Percentiles rank a stretch among this genome's conserved stretches.
phyloP scores from a whole-genome alignment of 2,797 vertebrate genomes.

The Enteromius argenteus region DNA sequence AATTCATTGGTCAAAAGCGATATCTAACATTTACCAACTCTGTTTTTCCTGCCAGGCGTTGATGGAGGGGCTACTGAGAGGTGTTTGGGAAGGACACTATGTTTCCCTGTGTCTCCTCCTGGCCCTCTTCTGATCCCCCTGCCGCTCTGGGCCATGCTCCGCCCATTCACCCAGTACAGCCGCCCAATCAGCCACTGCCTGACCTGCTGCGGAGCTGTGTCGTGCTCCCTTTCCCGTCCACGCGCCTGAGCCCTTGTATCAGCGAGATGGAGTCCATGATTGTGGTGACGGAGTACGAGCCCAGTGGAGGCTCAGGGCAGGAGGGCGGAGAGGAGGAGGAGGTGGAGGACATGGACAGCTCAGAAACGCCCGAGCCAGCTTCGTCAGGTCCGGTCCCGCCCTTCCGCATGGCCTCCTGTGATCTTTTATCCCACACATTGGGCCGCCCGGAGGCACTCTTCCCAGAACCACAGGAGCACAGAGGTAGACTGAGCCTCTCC shows the following conservation, averaged over 20 bases:
- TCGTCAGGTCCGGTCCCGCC: conserved; percentile 58
- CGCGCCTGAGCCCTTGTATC: conserved; percentile 66
- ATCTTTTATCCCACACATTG: conserved; percentile 74
- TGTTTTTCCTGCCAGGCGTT: conserved; percentile 50
- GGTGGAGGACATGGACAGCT: conserved; percentile 82
- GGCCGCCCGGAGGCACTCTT: conserved; percentile 67
- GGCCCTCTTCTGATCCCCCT: conserved; percentile 74
- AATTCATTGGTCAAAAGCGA: not conserved
- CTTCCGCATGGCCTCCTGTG: conserved; percentile 71
- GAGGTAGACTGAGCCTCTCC: conserved; percentile 81
- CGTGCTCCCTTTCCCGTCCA: conserved; percentile 58
- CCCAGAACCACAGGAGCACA: conserved; percentile 73
- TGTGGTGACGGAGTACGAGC: conserved; percentile 90
- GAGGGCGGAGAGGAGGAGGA: conserved; percentile 70
- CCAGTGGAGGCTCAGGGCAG: conserved; percentile 69
- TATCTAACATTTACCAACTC: not conserved
- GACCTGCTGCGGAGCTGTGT: conserved; percentile 81
- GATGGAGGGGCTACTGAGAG: conserved; percentile 73
- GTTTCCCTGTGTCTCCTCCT: conserved; percentile 84
- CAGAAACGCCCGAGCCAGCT: conserved; percentile 69
- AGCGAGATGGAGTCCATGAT: conserved; percentile 92
- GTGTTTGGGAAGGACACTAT: conserved; percentile 78
- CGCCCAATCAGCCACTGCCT: conserved; percentile 73
- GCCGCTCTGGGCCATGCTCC: conserved; percentile 74
- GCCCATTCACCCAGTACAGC: conserved; percentile 62